These are phyloP conservation scores for Enteromius afrohamiltoni DNA, from an alignment of 2,797 vertebrate genomes.

Conservation along the genomic window DNA sequence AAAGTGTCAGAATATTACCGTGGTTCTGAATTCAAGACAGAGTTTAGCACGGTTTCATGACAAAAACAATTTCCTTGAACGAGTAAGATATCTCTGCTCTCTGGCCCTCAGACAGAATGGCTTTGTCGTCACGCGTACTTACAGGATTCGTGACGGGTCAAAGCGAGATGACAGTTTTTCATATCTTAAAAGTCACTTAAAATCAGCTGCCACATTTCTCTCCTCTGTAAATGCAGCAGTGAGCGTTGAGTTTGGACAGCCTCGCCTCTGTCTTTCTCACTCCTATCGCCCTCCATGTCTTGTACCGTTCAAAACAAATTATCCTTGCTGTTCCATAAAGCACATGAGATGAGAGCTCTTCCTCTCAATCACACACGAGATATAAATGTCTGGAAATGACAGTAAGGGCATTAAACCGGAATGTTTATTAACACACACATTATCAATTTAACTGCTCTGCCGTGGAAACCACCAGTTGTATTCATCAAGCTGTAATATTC, in stretches of 20 bases:
- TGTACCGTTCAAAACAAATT: conserved; percentile 34
- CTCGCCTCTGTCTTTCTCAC: conserved; percentile 16
- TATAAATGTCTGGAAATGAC: conserved; percentile 32
- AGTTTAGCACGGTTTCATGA: conserved; percentile 28
- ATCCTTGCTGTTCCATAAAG: conserved; percentile 36
- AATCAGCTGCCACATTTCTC: conserved; percentile 37
- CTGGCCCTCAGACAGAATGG: conserved; percentile 10
- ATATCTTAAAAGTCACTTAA: conserved; percentile 48
- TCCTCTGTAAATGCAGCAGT: conserved; percentile 2
- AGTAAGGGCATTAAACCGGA: conserved; percentile 14
- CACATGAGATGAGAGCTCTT: conserved; percentile 21
- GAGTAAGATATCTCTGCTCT: conserved; percentile 34
- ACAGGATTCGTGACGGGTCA: conserved; percentile 32
- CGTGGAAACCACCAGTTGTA: background rate
- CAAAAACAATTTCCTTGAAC: conserved; percentile 38
- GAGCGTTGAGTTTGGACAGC: conserved; percentile 20
- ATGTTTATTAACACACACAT: conserved; percentile 50
- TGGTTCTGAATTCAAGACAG: conserved; percentile 23
- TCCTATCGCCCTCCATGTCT: conserved; percentile 9
- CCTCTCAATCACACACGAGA: conserved; percentile 4
- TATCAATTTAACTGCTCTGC: conserved; percentile 39
- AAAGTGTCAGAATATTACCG: background rate
- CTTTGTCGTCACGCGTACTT: conserved; percentile 21
- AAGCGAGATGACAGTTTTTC: conserved; percentile 40
- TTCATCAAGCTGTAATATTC: conserved; percentile 39